Base-by-base conservation (phyloP, 2,113 vertebrate species). In the Syrmaticus mikado region DNA sequence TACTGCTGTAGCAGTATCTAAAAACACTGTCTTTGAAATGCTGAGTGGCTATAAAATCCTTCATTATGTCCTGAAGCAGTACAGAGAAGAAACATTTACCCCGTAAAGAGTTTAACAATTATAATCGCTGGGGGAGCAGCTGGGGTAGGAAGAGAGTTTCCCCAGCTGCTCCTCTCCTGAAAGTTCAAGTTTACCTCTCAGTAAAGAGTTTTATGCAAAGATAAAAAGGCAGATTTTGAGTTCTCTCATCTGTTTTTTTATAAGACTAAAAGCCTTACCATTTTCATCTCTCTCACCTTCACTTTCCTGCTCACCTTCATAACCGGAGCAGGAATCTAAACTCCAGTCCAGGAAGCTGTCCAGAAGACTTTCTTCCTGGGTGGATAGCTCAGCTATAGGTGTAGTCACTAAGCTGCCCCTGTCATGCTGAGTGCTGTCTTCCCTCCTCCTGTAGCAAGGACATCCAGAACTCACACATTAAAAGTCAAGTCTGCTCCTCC, bases 261-360 rank as follows among this genome's bases (percentile, higher is more conserved):
- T 41, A 92, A 66, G 45, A 71, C 57, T 4, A 71, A 89, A 8
- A 9, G 7, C 15, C 98, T 99, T 93, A 99, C 99, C 96, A 5
- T 99, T 98, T 13, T 95, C 97, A 15, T 99, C 99, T 96, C 96
- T 98, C 95, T 99, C 99, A 16, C 98, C 98, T 92, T 99, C 99
- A 0, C 99, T 99, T 95, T 99, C 99, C n/a, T n/a, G n/a, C n/a
- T 99, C 99, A 0, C 99, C 99, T 93, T 99, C 99, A 11, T 99
- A 99, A 48, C 99, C 99, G 0, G 99, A 99, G 77, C 98, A 98
- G 85, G 98, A 98, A 94, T 99, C 98, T 87, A 99, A 98, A 95
- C 99, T 99, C 99, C 98, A 99, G 96, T 99, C 99, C 25, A 99
- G 96, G 89, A 99, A 99, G 95, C 99, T 98, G 3, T 98, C 99